Conservation (phyloP, 2,888 invertebrate species). For the Drosophila barbarae region DNA sequence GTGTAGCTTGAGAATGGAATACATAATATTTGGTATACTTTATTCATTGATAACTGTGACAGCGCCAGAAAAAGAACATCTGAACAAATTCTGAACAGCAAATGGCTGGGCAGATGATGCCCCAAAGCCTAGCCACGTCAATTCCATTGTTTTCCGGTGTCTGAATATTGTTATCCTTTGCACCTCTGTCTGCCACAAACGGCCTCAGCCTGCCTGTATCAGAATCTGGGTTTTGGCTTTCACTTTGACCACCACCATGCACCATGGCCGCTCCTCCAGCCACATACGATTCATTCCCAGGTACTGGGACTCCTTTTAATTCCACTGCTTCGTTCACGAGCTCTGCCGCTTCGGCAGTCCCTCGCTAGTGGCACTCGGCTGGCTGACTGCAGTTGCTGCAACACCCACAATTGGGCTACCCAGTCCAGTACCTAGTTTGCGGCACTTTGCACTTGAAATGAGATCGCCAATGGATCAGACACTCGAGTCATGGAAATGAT, state of each 20-base stretch:
- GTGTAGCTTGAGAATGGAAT: not conserved
- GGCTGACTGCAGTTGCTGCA: conserved; percentile 51
- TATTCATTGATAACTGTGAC: conserved; percentile 48
- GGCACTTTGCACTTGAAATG: conserved; percentile 76
- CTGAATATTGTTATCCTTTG: conserved; percentile 77
- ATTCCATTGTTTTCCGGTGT: conserved; percentile 80
- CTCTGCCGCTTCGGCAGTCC: not conserved
- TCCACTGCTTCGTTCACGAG: not conserved
- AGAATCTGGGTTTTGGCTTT: conserved; percentile 36
- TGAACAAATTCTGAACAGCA: conserved; percentile 54
- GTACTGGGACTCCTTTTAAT: not conserved
- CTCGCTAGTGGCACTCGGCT: conserved; percentile 3
- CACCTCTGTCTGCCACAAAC: conserved; percentile 9
- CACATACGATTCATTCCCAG: conserved; percentile 56
- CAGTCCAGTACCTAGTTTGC: conserved; percentile 58
- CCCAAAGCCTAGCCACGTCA: conserved; percentile 75
- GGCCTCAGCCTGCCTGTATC: not conserved
- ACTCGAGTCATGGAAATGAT: conserved; percentile 71
- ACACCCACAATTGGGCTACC: conserved; percentile 77
- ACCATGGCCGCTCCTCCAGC: conserved; percentile 1
- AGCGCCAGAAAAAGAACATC: conserved; percentile 51
- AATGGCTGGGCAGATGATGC: conserved; percentile 66
- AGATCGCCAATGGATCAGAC: conserved; percentile 65
- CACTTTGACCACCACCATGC: conserved; percentile 57
- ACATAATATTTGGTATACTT: conserved; percentile 24